Evolutionary conservation across 2,797 vertebrate genomes (phyloP), one percentile per base, ranked within the genome.

Genomic region (Microchirus variegatus): DNA sequence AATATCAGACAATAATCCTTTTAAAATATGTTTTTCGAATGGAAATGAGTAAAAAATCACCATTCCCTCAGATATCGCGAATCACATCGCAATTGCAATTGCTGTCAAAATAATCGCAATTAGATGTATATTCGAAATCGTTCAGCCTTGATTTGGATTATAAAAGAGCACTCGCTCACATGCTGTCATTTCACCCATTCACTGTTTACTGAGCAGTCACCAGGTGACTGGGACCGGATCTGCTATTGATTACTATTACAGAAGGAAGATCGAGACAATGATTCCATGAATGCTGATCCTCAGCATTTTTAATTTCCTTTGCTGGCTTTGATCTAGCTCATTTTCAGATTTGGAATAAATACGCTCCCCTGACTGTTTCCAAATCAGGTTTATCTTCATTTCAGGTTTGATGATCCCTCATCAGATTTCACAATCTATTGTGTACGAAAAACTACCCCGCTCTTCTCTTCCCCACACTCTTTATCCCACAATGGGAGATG

Each of bases 401-500:
- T 75, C 50, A 55, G 70, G 67, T 64, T 77, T 45, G 54, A 59
- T 67, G 80, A 78, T 67, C 84, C 69, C 66, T 74, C 17, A 78
- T 80, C 58, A 84, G 66, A 81, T 84, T 86, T 77, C 49, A 48
- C 63, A 47, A 70, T 76, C 70, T 54, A 78, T 80, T 86, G 83
- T 87, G 73, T 75, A 84, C 71, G n/a, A 59, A 77, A 75, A 81
- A 77, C 10, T 16, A 7, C 35, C 15, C 45, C 18, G 4, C 70
- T 70, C 63, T 37, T 69, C 77, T 75, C 68, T 72, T 62, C 59
- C 75, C 67, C 57, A 31, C 69, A 72, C 61, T 80, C 72, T 84
- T 83, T 80, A 83, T 85, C 78, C 82, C 50, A 81, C 67, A 66
- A 63, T 70, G 70, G 63, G 38, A 57, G 78, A 86, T 89, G 85